Conservation (phyloP, 2,797 vertebrate genomes). For the Melanotaenia parkinsoni region DNA sequence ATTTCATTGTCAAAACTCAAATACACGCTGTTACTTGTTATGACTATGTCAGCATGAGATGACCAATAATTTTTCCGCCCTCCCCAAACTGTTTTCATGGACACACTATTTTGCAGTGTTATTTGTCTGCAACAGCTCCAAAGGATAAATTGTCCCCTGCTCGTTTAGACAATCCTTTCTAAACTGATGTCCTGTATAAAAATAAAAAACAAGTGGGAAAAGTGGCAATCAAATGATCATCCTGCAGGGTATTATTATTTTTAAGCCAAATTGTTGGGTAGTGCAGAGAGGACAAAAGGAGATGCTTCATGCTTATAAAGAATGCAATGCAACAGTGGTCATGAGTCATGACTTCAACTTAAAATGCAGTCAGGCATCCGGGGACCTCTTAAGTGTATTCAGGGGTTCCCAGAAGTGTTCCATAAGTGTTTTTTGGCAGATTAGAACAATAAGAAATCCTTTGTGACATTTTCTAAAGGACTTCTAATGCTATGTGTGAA, state of each 20-base stretch:
- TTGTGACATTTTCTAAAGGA: slow-evolving; percentile 27
- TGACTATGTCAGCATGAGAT: background rate
- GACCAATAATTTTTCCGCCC: background rate
- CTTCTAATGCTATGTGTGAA: background rate
- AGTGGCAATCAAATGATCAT: slow-evolving; percentile 34
- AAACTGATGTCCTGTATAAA: slow-evolving; percentile 21
- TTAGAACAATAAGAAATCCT: slow-evolving; percentile 32
- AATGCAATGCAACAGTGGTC: slow-evolving; percentile 2
- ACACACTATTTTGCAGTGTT: background rate
- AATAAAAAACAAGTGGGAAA: slow-evolving; percentile 18
- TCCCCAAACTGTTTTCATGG: background rate
- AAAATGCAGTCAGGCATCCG: slow-evolving; percentile 32
- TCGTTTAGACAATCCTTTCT: slow-evolving; percentile 17
- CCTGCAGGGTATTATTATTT: slow-evolving; percentile 31
- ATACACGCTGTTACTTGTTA: too few relatives aligned
- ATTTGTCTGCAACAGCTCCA: slow-evolving; percentile 10
- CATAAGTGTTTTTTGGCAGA: slow-evolving; percentile 29
- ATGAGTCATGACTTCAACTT: slow-evolving; percentile 39
- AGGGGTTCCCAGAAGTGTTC: slow-evolving; percentile 34
- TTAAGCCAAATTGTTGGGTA: slow-evolving; percentile 17
- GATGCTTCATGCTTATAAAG: background rate
- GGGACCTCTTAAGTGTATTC: slow-evolving; percentile 40
- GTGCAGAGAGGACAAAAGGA: background rate
- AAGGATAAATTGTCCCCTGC: slow-evolving; percentile 17
- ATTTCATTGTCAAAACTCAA: too few relatives aligned